Conservation (phyloP, 2,797 vertebrate species). For the Etheostoma perlongum region DNA sequence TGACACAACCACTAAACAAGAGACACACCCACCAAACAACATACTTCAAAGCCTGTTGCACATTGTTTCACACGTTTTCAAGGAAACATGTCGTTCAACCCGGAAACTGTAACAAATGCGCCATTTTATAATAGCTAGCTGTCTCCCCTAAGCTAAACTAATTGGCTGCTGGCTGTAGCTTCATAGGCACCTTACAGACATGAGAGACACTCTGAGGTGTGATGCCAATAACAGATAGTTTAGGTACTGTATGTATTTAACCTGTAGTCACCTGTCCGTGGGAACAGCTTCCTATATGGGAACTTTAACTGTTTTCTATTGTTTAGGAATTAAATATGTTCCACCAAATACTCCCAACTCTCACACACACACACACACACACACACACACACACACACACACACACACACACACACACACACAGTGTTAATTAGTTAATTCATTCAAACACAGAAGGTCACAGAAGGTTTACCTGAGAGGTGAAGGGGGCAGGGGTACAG, state of each 20-base stretch:
- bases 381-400: constrained; percentile 16
- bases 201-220: neutral
- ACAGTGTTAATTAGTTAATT: constrained; percentile 41
- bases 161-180: neutral
- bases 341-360: constrained; percentile 46
- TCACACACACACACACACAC: neutral
- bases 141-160: too few relatives aligned
- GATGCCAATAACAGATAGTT: neutral
- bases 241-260: neutral
- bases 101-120: too few relatives aligned
- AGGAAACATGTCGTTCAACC: too few relatives aligned
- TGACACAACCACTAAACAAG: too few relatives aligned
- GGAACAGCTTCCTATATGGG: constrained; percentile 43
- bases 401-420: constrained; percentile 19
- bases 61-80: too few relatives aligned
- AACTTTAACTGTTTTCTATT: constrained; percentile 56
- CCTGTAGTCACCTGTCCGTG: constrained; percentile 25
- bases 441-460: constrained; percentile 42
- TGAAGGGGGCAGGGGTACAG: constrained; percentile 29
- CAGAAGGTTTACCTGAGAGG: constrained; percentile 22
- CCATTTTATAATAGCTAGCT: too few relatives aligned
- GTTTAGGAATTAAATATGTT: constrained; percentile 44
- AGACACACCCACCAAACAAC: too few relatives aligned
- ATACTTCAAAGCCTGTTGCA: too few relatives aligned
- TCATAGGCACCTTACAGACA: neutral